phyloP scores from a whole-genome alignment of 64 coral and sea anemone genomes.

The Dendronephthya gigantea region DNA sequence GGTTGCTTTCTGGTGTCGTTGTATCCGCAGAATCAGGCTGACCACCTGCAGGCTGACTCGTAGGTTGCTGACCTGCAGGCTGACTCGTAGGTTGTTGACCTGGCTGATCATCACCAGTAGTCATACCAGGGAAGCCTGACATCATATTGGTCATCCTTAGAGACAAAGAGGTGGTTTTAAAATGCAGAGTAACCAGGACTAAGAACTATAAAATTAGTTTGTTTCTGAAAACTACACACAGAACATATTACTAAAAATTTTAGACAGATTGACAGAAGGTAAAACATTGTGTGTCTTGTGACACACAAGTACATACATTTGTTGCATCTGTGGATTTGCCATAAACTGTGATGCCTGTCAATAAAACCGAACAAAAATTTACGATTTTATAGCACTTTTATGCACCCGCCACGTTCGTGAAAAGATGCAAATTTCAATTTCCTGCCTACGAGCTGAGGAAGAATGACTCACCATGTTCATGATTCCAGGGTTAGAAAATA shows the following conservation, averaged over 20 bases:
- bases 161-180: background rate
- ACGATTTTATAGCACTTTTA: too few relatives aligned
- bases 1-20: background rate
- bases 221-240: too few relatives aligned
- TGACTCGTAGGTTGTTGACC: background rate
- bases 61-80: background rate
- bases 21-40: background rate
- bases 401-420: too few relatives aligned
- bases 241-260: too few relatives aligned
- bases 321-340: background rate
- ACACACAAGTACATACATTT: background rate
- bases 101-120: background rate
- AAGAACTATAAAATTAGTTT: too few relatives aligned
- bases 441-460: too few relatives aligned
- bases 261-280: too few relatives aligned
- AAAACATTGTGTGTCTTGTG: too few relatives aligned
- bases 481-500: slow-evolving; percentile 12
- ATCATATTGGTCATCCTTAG: background rate
- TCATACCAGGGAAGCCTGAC: background rate
- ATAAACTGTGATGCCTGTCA: background rate
- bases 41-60: background rate
- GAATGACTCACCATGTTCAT: slow-evolving; percentile 5
- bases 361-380: background rate
- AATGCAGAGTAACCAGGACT: background rate
- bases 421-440: background rate